Evolutionary conservation across 1,140 invertebrate species (phyloP), one percentile per base, ranked within the genome.

Genomic region (Drosophila arizonae): DNA sequence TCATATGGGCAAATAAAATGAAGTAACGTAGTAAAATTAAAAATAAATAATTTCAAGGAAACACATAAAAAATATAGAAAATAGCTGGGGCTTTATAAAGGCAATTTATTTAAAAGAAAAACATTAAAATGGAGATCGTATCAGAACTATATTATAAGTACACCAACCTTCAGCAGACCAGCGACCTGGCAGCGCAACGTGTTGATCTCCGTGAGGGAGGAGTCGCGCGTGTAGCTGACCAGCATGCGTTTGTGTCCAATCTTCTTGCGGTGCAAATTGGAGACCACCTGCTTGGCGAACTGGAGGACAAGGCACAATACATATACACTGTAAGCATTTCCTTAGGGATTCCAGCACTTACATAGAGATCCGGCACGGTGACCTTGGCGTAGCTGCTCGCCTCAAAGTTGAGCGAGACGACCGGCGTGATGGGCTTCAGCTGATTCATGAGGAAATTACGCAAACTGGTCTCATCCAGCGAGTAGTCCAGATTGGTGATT

Each of bases 211-310:
- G 94, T 93, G 10, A 94, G 93, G 41, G 94, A 93, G 6, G 91
- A 79, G 87, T 94, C 91, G 72, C 94, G 94, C 33, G 93, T 94
- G 82, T 97, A 95, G 1, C 96, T 94, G 58, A 97, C 97, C 54
- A 96, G 92, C 68, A 97, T 96, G 57, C 96, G 93, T 80, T 97
- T 97, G 76, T 95, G 95, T 9, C 96, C 97, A 77, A 97, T 94
- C 92, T 96, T 96, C 67, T 95, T 94, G 26, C 96, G 93, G 81
- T 97, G 96, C 36, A 97, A 93, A 84, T 96, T 95, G 4, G 96
- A 96, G 61, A 97, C 97, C 9, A 96, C 95, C 86, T 95, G 96
- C 78, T 97, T 95, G 11, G 96, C 96, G 75, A 90, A 91, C 84
- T 92, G 17, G 2, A 3, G 46, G 17, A 15, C 4, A 45, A 24